These are phyloP conservation scores for Neoascia interrupta DNA, from an alignment of 2,888 invertebrate species.

Conservation along the genomic window DNA sequence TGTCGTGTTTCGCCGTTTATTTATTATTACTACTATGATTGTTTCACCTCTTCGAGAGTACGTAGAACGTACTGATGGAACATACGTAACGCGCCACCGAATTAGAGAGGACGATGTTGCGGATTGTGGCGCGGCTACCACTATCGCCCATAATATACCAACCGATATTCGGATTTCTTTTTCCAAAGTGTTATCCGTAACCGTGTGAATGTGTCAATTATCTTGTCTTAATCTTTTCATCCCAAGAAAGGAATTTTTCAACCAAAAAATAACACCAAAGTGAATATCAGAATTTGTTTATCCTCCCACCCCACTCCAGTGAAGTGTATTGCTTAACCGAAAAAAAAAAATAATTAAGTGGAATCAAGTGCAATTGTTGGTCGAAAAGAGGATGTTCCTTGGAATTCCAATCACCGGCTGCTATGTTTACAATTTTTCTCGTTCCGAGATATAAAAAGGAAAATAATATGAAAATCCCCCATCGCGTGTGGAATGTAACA, in stretches of 20 bases:
- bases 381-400: conserved; percentile 4
- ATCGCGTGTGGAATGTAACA: conserved; percentile 47
- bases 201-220: conserved; percentile 69
- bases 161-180: conserved; percentile 62
- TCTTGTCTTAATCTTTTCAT: conserved; percentile 53
- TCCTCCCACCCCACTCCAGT: neutral
- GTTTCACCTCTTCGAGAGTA: conserved; percentile 69
- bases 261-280: neutral
- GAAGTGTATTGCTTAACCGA: conserved; percentile 26
- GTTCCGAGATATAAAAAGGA: conserved; percentile 17
- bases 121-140: conserved; percentile 52
- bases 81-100: conserved; percentile 67
- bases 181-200: conserved; percentile 69
- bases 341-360: conserved; percentile 15
- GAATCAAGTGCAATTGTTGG: conserved; percentile 22
- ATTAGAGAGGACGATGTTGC: conserved; percentile 62
- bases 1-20: conserved; percentile 67
- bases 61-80: conserved; percentile 34
- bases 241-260: conserved; percentile 7
- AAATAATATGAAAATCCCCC: neutral
- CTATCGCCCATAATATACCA: conserved; percentile 55
- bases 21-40: conserved; percentile 69
- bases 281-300: conserved; percentile 5
- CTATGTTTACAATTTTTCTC: conserved; percentile 56
- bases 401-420: conserved; percentile 37